These are phyloP conservation scores for Augiades crinisus DNA, from an alignment of 2,888 invertebrate genomes.

Conservation along the genomic window DNA sequence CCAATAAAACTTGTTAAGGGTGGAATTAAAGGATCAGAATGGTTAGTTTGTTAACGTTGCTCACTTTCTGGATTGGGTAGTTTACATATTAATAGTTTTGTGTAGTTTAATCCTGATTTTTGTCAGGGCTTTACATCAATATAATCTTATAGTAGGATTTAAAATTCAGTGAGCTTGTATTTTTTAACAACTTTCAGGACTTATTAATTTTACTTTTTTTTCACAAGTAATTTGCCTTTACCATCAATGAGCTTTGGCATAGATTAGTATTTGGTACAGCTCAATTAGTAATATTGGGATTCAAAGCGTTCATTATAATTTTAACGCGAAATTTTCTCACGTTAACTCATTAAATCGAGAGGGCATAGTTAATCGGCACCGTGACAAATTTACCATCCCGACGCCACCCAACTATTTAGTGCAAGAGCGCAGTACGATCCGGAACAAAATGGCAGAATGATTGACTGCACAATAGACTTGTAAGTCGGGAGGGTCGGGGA, in stretches of 20 bases:
- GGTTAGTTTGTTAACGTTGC: constrained; percentile 51
- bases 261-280: too few relatives aligned
- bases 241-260: too few relatives aligned
- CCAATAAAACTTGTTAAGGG: constrained; percentile 68
- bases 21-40: constrained; percentile 52
- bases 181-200: too few relatives aligned
- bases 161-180: too few relatives aligned
- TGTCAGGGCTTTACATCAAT: background rate
- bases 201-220: too few relatives aligned
- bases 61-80: constrained; percentile 18
- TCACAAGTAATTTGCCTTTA: too few relatives aligned
- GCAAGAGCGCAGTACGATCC: constrained; percentile 40
- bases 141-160: too few relatives aligned
- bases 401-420: constrained; percentile 56
- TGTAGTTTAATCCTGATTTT: constrained; percentile 1
- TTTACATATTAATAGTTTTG: constrained; percentile 23
- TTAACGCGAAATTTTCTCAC: constrained; percentile 11
- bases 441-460: constrained; percentile 37
- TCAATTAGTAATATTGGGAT: too few relatives aligned
- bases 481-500: constrained; percentile 2
- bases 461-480: constrained; percentile 34
- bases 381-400: constrained; percentile 47
- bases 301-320: background rate
- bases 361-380: constrained; percentile 43
- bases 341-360: constrained; percentile 43